Evolutionary conservation across 2,113 vertebrate species (phyloP).

Genomic region (Notiomystis cincta): DNA sequence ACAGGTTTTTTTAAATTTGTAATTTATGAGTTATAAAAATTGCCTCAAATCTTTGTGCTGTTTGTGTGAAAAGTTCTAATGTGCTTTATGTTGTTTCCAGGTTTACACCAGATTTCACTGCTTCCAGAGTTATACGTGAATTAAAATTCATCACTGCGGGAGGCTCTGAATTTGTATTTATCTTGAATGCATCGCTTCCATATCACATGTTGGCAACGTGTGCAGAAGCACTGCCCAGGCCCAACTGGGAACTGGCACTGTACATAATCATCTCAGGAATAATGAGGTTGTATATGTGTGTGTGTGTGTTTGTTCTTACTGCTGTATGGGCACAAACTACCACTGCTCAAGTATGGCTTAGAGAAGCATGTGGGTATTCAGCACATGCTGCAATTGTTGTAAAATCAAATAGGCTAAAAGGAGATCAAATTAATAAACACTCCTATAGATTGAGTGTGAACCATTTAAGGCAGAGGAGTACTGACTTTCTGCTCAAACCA

Average conservation of each 20-base stretch:
- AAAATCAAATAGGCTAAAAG: background rate
- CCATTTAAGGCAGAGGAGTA: background rate
- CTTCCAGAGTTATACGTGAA: slow-evolving; percentile 93
- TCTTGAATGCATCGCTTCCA: slow-evolving; percentile 93
- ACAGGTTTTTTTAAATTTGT: background rate
- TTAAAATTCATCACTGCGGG: slow-evolving; percentile 88
- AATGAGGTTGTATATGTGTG: slow-evolving; percentile 85
- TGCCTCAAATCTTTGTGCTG: background rate
- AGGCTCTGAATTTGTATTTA: slow-evolving; percentile 91
- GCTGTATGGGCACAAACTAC: accelerated
- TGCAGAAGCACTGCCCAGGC: slow-evolving; percentile 91
- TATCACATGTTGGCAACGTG: slow-evolving; percentile 95
- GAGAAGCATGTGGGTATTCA: background rate
- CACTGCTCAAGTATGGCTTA: background rate
- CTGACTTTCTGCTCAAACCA: background rate
- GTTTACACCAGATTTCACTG: slow-evolving; percentile 99
- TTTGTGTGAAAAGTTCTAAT: background rate
- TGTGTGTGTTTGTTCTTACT: background rate
- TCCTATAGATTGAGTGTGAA: background rate
- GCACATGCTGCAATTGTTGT: background rate
- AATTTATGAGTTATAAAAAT: background rate
- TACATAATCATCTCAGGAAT: slow-evolving; percentile 92
- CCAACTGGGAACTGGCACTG: slow-evolving; percentile 93
- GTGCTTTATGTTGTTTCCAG: slow-evolving; percentile 64
- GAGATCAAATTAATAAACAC: background rate